Base-by-base conservation (phyloP, 2,797 vertebrate genomes). In the Protonibea diacanthus region DNA sequence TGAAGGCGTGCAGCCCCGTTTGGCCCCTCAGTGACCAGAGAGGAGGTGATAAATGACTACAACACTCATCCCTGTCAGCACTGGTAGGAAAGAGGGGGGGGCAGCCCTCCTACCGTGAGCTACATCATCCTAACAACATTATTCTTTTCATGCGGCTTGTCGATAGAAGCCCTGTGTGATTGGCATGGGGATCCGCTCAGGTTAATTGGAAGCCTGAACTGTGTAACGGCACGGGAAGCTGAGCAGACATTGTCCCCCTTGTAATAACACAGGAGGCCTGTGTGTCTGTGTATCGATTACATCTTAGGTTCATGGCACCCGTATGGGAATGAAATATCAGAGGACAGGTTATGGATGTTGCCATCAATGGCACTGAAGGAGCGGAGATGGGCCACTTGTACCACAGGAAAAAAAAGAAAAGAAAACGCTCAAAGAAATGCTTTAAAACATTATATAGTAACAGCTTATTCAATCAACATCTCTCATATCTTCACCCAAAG, bases 171-270 rank as follows among this genome's bases (percentile, higher is more conserved):
- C 91, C 92, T 48, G 90, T 79, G 90, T 95, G 95, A 96, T 95
- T 96, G 95, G 95, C 95, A 92, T 94, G 94, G 93, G 92, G 93
- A 95, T 94, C 94, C 93, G 93, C 95, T 94, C 95, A 95, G 95
- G 95, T 96, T 96, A 96, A 96, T 96, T 95, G 95, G 95, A 95
- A 95, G 94, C 92, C 95, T 96, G 95, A 95, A 96, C 95, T 96
- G 95, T 95, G 94, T 94, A 95, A 95, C 94, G 87, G 95, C 93
- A 92, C 88, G 93, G 93, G 95, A 94, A 94, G 90, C 95, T 92
- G 90, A 94, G 92, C 92, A 93, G 91, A 95, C 93, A 94, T 93
- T 91, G 91, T 93, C 94, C 94, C 86, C 88, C 92, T 93, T 93
- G 92, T 92, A 94, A 95, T 94, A 94, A 95, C 94, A 94, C 93